Conservation (phyloP, 2,113 vertebrate genomes). For the Gnathonemus longibarbis region DNA sequence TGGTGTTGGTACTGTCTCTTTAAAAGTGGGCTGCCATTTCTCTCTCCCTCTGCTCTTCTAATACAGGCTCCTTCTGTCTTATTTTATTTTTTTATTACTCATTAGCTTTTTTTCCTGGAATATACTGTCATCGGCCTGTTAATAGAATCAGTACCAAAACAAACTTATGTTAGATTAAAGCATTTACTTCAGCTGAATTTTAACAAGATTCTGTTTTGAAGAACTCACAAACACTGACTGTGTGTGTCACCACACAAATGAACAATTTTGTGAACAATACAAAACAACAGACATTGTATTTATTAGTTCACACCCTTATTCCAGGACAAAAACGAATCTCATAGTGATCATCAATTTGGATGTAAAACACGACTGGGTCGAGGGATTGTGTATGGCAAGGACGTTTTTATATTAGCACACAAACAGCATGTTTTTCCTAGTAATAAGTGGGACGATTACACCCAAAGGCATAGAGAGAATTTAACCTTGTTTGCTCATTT, state of each 20-base stretch:
- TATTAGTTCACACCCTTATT: background rate
- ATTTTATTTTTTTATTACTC: background rate
- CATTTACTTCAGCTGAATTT: background rate
- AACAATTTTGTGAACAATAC: background rate
- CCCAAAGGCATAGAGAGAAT: background rate
- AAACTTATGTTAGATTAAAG: background rate
- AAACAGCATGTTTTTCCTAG: background rate
- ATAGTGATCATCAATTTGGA: background rate
- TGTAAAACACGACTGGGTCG: background rate
- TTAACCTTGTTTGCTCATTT: constrained; percentile 2
- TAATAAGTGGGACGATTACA: constrained; percentile 2
- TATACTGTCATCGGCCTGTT: background rate
- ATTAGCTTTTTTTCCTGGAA: background rate
- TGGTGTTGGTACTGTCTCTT: background rate
- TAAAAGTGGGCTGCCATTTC: background rate
- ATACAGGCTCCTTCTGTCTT: background rate
- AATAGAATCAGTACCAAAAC: background rate
- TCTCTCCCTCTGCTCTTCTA: background rate
- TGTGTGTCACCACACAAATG: background rate
- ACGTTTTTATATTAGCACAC: background rate
- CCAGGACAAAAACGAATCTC: background rate
- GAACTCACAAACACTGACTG: background rate
- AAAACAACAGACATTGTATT: background rate
- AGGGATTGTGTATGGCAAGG: background rate
- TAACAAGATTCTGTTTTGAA: background rate